Percentiles rank a stretch among this genome's conserved stretches.
These are phyloP conservation scores for Karalla daura DNA, from an alignment of 2,797 vertebrate genomes.

Conservation along the genomic window DNA sequence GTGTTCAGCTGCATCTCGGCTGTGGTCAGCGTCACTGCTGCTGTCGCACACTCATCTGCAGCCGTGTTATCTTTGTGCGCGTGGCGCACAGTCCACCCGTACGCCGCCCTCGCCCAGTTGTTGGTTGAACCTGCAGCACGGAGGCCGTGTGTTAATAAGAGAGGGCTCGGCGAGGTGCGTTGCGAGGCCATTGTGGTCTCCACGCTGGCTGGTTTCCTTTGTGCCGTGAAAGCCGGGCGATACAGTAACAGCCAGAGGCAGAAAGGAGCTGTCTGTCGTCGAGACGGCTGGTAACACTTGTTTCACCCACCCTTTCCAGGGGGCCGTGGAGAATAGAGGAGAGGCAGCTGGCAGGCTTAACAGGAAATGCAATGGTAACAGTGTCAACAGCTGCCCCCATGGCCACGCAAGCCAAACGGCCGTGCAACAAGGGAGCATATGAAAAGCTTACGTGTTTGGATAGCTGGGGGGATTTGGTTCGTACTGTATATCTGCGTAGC, in stretches of 20 bases:
- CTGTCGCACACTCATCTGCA: constrained; percentile 52
- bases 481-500: constrained; percentile 69
- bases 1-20: constrained; percentile 63
- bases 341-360: constrained; percentile 90
- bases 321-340: constrained; percentile 80
- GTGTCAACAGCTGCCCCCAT: constrained; percentile 89
- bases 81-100: constrained; percentile 40
- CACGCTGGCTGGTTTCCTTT: constrained; percentile 82
- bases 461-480: constrained; percentile 80
- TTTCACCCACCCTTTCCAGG: constrained; percentile 81
- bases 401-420: constrained; percentile 81
- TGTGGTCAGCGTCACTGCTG: constrained; percentile 48
- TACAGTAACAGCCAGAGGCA: constrained; percentile 85
- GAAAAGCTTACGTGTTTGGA: constrained; percentile 83
- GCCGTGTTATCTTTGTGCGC: constrained; percentile 58
- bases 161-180: constrained; percentile 69
- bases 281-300: constrained; percentile 82
- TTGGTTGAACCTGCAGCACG: constrained; percentile 70
- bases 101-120: constrained; percentile 49
- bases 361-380: constrained; percentile 86
- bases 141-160: constrained; percentile 83
- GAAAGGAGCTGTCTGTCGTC: constrained; percentile 92
- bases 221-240: constrained; percentile 77
- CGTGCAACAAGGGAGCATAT: constrained; percentile 82
- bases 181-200: constrained; percentile 73